Evolutionary conservation across 2,113 vertebrate genomes (phyloP).

Genomic region (Girardinichthys multiradiatus): DNA sequence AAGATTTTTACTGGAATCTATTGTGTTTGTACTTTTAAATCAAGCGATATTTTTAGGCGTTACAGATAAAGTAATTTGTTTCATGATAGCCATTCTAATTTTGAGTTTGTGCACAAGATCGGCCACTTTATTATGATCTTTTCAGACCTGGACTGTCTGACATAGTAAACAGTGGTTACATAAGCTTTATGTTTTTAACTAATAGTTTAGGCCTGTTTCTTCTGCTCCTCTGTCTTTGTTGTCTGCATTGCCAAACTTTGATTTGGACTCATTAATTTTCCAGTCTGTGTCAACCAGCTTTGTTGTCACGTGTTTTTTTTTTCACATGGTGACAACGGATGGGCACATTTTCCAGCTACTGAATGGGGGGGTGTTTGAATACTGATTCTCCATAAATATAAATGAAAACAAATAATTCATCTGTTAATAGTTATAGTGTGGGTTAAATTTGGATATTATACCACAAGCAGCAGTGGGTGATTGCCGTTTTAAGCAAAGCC

Average conservation of each 20-base stretch:
- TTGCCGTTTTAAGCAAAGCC: not conserved
- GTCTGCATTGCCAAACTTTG: not conserved
- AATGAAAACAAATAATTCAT: not conserved
- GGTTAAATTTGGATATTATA: not conserved
- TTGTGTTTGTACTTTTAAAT: not conserved
- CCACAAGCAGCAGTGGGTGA: not conserved
- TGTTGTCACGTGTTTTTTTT: not conserved
- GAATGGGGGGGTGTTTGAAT: not conserved
- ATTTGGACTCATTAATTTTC: conserved; percentile 13
- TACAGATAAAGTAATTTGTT: not conserved
- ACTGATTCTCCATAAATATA: not conserved
- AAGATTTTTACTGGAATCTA: not conserved
- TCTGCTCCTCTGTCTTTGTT: not conserved
- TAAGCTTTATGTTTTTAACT: conserved; percentile 35
- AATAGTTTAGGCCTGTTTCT: not conserved
- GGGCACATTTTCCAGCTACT: not conserved
- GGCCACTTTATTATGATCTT: conserved; percentile 5
- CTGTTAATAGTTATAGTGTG: not conserved
- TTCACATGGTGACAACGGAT: not conserved
- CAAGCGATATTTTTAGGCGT: not conserved
- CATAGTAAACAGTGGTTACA: conserved; percentile 14
- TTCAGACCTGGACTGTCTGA: conserved; percentile 15
- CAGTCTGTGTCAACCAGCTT: not conserved
- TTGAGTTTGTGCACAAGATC: not conserved
- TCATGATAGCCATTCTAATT: not conserved